Evolutionary conservation across 2,888 invertebrate species (phyloP), one percentile per base, ranked within the genome.

Genomic region (Rutpela maculata): DNA sequence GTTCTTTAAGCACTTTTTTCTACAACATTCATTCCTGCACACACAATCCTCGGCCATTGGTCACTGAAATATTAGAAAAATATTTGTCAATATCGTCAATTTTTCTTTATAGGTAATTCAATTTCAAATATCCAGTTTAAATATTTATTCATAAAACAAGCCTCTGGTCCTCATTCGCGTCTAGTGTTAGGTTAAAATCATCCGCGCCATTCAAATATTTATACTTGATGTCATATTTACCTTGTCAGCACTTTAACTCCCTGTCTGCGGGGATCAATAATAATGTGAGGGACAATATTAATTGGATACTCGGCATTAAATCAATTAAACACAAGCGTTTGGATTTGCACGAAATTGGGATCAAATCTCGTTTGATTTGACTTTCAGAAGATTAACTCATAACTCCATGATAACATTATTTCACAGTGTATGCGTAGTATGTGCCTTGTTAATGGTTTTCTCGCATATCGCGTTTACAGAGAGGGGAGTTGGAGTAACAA

Each of bases 241-340:
- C 15, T 4, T 50, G 50, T 50, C 50, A n/a, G 50, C n/a, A n/a
- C n/a, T 50, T 50, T n/a, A n/a, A 4, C 50, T 4, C 50, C n/a
- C 5, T 15, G 15, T 50, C 50, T 15, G 15, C n/a, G 15, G 0
- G n/a, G 50, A 50, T 50, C 50, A n/a, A 50, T 50, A 50, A 12
- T n/a, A n/a, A 50, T n/a, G 12, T 50, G 50, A 50, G 50, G 50
- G 50, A 50, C 50, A 50, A 50, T 50, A 50, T 50, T 50, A 50
- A 50, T 50, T 50, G 50, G 50, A 50, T 50, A 50, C 50, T n/a
- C n/a, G n/a, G n/a, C 50, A 50, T 50, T 50, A 50, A 50, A 50
- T 50, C 50, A 50, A 50, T 50, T 50, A 50, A 50, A 50, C 50
- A 50, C 50, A n/a, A 50, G 50, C 50, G 50, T 50, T 50, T 4